These are phyloP conservation scores for Lepidonotus clava DNA, from an alignment of 2,888 invertebrate genomes.

Conservation along the genomic window DNA sequence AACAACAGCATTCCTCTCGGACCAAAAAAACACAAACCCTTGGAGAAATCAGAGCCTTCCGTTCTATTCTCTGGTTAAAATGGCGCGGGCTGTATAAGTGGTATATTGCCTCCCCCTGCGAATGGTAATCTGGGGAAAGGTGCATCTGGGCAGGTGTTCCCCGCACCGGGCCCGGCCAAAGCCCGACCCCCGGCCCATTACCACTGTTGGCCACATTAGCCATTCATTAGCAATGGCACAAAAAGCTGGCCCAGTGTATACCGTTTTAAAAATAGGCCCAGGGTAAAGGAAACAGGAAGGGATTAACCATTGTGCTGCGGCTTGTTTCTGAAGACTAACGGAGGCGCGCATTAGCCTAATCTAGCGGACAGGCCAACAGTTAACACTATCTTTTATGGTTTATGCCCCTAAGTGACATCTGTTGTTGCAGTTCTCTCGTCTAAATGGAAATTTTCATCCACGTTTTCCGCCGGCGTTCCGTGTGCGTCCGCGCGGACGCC, in stretches of 20 bases:
- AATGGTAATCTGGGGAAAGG: too few relatives aligned
- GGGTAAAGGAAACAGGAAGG: background rate
- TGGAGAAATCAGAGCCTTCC: too few relatives aligned
- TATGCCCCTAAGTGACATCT: slow-evolving; percentile 3
- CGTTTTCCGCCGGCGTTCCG: background rate
- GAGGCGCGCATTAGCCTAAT: background rate
- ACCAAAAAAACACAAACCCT: too few relatives aligned
- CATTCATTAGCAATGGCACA: background rate
- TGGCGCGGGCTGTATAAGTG: too few relatives aligned
- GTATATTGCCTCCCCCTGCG: too few relatives aligned
- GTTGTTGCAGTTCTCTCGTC: background rate
- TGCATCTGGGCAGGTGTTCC: background rate
- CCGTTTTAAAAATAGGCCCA: background rate
- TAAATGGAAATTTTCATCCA: slow-evolving; percentile 28
- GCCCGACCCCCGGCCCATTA: background rate
- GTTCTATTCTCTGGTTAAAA: too few relatives aligned
- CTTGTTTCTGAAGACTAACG: too few relatives aligned
- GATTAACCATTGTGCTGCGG: too few relatives aligned
- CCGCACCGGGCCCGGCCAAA: background rate
- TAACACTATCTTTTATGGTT: background rate
- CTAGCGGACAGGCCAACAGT: slow-evolving; percentile 8
- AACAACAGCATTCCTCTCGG: too few relatives aligned
- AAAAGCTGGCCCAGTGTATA: background rate
- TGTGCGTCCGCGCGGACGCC: too few relatives aligned
- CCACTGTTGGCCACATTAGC: background rate